These are phyloP conservation scores for Acleris holmiana DNA, from an alignment of 2,888 invertebrate genomes.

Conservation along the genomic window DNA sequence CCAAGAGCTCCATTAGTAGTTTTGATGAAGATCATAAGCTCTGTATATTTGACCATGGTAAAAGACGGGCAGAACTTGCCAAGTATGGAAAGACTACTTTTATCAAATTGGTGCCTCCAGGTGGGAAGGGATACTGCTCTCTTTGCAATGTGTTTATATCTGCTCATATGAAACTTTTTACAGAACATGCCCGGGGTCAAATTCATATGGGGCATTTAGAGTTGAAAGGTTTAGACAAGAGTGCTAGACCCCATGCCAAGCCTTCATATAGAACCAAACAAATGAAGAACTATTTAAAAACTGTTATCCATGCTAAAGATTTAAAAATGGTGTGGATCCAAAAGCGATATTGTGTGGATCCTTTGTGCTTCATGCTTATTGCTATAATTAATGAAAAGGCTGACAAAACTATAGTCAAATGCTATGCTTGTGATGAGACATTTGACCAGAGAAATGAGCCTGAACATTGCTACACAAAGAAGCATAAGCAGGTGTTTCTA, in stretches of 20 bases:
- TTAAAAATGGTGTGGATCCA: constrained; percentile 48
- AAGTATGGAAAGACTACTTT: constrained; percentile 54
- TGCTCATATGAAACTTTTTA: constrained; percentile 51
- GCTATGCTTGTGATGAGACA: constrained; percentile 54
- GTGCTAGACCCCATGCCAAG: constrained; percentile 41
- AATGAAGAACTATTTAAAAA: constrained; percentile 39
- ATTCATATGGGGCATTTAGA: constrained; percentile 57
- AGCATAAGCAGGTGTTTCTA: constrained; percentile 53
- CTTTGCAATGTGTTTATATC: constrained; percentile 57
- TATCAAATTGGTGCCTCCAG: constrained; percentile 61
- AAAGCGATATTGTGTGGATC: constrained; percentile 42
- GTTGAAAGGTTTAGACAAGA: constrained; percentile 48
- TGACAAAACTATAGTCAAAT: constrained; percentile 50
- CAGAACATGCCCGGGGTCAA: constrained; percentile 54
- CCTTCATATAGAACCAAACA: constrained; percentile 39
- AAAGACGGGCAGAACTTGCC: constrained; percentile 53
- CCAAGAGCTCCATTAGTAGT: background rate
- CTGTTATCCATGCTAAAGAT: constrained; percentile 33
- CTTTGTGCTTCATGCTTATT: constrained; percentile 52
- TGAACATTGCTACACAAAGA: constrained; percentile 50
- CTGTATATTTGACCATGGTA: constrained; percentile 52
- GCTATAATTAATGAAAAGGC: constrained; percentile 43
- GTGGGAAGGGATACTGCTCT: constrained; percentile 58
- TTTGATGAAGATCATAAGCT: background rate
- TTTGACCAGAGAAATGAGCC: constrained; percentile 44